phyloP scores from a whole-genome alignment of 2,113 vertebrate genomes.

The Siniperca chuatsi region DNA sequence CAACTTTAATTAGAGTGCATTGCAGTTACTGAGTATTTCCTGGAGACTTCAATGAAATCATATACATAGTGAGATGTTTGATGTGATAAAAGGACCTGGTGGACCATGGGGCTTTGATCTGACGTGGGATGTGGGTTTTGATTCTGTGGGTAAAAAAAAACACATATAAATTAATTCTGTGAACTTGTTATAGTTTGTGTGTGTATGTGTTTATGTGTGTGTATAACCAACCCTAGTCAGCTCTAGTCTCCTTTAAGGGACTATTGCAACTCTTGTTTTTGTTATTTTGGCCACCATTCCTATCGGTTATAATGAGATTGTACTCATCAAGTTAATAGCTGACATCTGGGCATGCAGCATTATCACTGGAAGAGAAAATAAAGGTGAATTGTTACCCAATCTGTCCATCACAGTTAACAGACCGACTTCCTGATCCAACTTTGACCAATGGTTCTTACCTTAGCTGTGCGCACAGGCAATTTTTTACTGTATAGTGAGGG shows the following conservation, averaged over 20 bases:
- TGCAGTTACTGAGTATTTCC: conserved; percentile 9
- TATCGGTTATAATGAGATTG: conserved; percentile 29
- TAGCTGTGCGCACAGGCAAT: background rate
- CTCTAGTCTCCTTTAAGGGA: background rate
- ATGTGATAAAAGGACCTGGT: conserved; percentile 41
- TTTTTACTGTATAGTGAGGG: background rate
- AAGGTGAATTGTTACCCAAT: background rate
- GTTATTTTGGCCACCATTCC: conserved; percentile 26
- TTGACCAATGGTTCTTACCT: background rate
- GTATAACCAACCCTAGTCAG: background rate
- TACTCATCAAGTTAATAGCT: conserved; percentile 50
- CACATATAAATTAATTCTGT: conserved; percentile 23
- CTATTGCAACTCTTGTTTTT: conserved; percentile 11
- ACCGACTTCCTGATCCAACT: background rate
- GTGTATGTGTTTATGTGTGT: background rate
- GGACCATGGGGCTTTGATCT: conserved; percentile 51
- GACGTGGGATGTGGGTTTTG: conserved; percentile 27
- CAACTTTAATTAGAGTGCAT: conserved; percentile 19
- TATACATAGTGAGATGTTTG: conserved; percentile 34
- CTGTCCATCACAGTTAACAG: background rate
- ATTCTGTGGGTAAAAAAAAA: conserved; percentile 42
- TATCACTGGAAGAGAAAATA: conserved; percentile 3
- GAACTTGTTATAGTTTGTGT: conserved; percentile 11
- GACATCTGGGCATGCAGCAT: conserved; percentile 19
- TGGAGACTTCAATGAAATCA: conserved; percentile 39